Evolutionary conservation across 2,797 vertebrate genomes (phyloP).

Genomic region (Scolopax bukidnonensis): DNA sequence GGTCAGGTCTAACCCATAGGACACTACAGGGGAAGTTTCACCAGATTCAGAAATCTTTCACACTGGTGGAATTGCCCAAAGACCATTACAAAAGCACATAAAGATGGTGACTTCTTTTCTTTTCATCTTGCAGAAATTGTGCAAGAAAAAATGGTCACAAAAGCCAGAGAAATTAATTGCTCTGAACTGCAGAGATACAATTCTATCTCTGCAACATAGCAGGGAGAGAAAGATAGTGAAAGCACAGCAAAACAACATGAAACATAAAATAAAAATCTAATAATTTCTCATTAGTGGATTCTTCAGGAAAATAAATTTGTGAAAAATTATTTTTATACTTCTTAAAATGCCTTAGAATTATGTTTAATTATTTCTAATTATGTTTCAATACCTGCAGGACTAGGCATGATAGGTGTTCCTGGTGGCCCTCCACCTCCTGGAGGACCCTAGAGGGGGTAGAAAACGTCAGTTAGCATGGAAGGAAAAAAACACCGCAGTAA

Average conservation of each 20-base stretch:
- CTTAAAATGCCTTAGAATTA: not conserved
- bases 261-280: rapidly evolving
- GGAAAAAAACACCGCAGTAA: not conserved
- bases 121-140: not conserved
- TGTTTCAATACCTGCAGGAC: conserved; percentile 90
- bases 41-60: not conserved
- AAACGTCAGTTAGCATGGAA: conserved; percentile 20
- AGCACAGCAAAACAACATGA: not conserved
- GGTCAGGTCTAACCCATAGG: not conserved
- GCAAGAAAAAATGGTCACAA: not conserved
- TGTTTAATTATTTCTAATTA: not conserved
- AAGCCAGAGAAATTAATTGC: not conserved
- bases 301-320: not conserved
- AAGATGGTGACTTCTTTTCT: not conserved
- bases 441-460: conserved; percentile 85
- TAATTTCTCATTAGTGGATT: not conserved
- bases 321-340: not conserved
- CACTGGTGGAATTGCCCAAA: not conserved
- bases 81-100: not conserved
- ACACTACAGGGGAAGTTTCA: not conserved
- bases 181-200: not conserved
- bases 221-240: not conserved
- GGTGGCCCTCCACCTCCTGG: conserved; percentile 95
- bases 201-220: not conserved
- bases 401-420: conserved; percentile 98